phyloP scores from a whole-genome alignment of 2,113 vertebrate genomes.

The Mus spicilegus region DNA sequence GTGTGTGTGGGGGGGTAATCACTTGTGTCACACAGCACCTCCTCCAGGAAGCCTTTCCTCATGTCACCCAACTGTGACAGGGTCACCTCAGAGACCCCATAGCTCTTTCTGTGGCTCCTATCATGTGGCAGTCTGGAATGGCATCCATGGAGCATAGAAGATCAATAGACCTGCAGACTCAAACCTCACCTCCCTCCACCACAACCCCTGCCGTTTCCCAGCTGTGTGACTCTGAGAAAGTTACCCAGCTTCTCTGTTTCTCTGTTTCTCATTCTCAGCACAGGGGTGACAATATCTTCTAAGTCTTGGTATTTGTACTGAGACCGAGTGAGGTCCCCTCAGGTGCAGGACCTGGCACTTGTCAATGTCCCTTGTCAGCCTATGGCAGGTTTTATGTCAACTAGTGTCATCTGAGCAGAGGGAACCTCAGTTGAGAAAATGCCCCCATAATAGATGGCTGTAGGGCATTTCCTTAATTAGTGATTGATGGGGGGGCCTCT shows the following conservation, averaged over 20 bases:
- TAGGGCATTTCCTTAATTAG: background rate
- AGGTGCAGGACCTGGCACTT: background rate
- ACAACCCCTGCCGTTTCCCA: background rate
- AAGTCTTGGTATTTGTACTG: background rate
- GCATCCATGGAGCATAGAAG: accelerated
- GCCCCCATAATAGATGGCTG: background rate
- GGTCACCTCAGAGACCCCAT: background rate
- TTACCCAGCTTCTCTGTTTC: background rate
- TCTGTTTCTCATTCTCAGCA: background rate
- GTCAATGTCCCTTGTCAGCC: background rate
- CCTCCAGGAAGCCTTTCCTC: background rate
- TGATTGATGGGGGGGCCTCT: background rate
- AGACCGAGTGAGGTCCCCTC: background rate
- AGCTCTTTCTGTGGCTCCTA: background rate
- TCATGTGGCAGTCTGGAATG: background rate
- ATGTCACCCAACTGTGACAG: background rate
- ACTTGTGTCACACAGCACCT: background rate
- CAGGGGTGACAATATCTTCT: background rate
- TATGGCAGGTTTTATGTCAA: too few relatives aligned
- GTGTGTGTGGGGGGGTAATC: too few relatives aligned
- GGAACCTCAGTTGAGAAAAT: background rate
- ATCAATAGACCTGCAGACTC: background rate
- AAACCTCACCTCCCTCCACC: background rate
- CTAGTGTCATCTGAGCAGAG: background rate
- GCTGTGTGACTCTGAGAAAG: background rate